Percentiles rank a stretch among this genome's conserved stretches.
phyloP scores from a whole-genome alignment of 2,113 vertebrate species.

The Sisor rabdophorus region DNA sequence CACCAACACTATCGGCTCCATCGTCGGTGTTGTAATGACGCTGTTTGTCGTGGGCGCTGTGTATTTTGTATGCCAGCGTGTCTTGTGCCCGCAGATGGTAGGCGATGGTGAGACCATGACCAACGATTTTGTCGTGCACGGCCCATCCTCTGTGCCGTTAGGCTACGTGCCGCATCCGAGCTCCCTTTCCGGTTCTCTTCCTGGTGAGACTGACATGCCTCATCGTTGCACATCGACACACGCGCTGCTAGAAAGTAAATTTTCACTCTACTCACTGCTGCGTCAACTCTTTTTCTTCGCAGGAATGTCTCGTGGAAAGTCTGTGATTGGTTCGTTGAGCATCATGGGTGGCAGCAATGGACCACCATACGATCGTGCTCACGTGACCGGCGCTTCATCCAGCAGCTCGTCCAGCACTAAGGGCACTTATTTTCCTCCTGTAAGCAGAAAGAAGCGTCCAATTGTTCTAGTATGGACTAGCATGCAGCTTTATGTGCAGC shows the following conservation, averaged over 20 bases:
- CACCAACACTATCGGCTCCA: constrained; percentile 88
- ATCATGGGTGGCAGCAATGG: constrained; percentile 96
- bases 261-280: background rate
- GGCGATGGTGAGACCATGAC: constrained; percentile 91
- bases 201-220: constrained; percentile 66
- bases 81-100: constrained; percentile 93
- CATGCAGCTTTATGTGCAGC: background rate
- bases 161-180: constrained; percentile 91
- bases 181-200: constrained; percentile 88
- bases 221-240: too few relatives aligned
- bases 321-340: constrained; percentile 93
- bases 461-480: background rate
- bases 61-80: constrained; percentile 93
- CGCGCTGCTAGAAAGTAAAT: too few relatives aligned
- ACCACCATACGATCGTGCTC: constrained; percentile 90
- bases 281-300: constrained; percentile 22
- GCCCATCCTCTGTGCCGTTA: constrained; percentile 85
- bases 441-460: constrained; percentile 59
- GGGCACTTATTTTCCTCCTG: constrained; percentile 93
- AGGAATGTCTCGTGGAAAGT: constrained; percentile 97
- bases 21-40: constrained; percentile 89
- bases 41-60: constrained; percentile 89
- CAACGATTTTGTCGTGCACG: constrained; percentile 90
- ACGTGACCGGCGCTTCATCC: constrained; percentile 94
- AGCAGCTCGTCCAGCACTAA: constrained; percentile 98